Base-by-base conservation (phyloP, 2,113 vertebrate genomes). In the Rhinoderma darwinii region DNA sequence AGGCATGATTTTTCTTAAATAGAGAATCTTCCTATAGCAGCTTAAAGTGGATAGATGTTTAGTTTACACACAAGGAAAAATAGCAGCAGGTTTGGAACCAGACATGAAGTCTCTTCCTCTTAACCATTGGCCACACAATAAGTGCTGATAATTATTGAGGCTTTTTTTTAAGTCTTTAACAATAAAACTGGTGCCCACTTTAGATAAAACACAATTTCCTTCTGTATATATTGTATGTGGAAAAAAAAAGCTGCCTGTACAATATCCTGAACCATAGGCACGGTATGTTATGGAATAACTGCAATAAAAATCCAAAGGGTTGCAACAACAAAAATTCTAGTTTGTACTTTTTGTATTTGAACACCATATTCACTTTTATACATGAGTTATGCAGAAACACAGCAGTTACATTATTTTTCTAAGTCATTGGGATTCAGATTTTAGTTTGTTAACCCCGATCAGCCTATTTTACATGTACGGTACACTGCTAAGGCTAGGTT, bases 41-140 rank as follows among this genome's bases (percentile, higher is more conserved):
- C 88, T 91, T 91, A 91, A 93, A 92, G 90, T 89, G 92, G 90
- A 89, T 88, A 91, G 92, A 92, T 90, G 91, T 92, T 92, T 92
- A 88, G 56, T 81, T 81, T 93, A 91, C 93, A 91, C 93, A 93
- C 90, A 90, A 93, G 92, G 92, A 93, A 92, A 93, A 92, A 93
- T 93, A 95, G 91, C 92, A 93, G 92, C 91, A 93, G 90, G 91
- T 88, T 94, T 90, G 91, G 89, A 93, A 91, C 85, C 93, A 91
- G 93, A 93, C 86, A 90, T 91, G 91, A 92, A 94, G 91, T 92
- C 92, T 92, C 91, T 92, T 92, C 92, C 93, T 93, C 92, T 92
- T 92, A 89, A 50, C 93, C 93, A 91, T 90, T 91, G 92, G 94
- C 93, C 94, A 94, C 92, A 93, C 91, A 93, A 92, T 95, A 93